A percentile compares a stretch with the other conserved stretches of the same genome.
These are phyloP conservation scores for Pseudonaja textilis DNA, from an alignment of 2,113 vertebrate genomes.

Conservation along the genomic window DNA sequence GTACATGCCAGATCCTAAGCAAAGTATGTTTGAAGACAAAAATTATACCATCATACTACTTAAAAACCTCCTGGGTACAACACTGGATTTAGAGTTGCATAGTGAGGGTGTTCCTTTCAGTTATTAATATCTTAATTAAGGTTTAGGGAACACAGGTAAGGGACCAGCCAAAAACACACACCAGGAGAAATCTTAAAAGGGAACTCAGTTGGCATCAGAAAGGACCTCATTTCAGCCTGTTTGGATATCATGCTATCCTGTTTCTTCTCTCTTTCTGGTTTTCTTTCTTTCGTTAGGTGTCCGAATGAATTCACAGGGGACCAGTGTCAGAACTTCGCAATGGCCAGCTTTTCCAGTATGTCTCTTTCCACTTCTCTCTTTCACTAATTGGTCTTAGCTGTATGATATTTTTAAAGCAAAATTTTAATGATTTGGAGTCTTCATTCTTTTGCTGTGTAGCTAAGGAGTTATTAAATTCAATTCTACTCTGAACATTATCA, in stretches of 20 bases:
- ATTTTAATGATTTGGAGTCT: constrained; percentile 54
- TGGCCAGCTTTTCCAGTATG: constrained; percentile 99
- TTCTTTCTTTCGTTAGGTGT: constrained; percentile 94
- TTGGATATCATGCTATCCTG: constrained; percentile 78
- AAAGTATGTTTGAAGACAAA: constrained; percentile 95
- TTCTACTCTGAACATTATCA: constrained; percentile 22
- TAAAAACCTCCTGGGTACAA: constrained; percentile 74
- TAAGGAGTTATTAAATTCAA: constrained; percentile 39
- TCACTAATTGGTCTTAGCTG: constrained; percentile 70
- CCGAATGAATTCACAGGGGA: constrained; percentile 99
- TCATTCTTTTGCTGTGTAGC: constrained; percentile 28
- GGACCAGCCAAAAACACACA: constrained; percentile 67
- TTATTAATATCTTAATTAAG: constrained; percentile 74
- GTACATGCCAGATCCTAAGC: constrained; percentile 94
- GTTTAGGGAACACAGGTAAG: constrained; percentile 78
- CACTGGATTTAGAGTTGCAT: constrained; percentile 69
- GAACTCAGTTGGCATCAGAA: constrained; percentile 65
- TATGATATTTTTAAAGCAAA: constrained; percentile 58
- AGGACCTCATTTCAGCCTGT: constrained; percentile 67
- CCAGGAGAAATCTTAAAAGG: constrained; percentile 60
- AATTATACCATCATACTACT: constrained; percentile 70
- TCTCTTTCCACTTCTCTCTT: constrained; percentile 90
- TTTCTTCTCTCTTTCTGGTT: constrained; percentile 82
- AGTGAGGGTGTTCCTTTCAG: constrained; percentile 74
- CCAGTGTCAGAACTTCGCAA: constrained; percentile 99